phyloP scores from a whole-genome alignment of 2,113 vertebrate species.

The Tylochromis polylepis region DNA sequence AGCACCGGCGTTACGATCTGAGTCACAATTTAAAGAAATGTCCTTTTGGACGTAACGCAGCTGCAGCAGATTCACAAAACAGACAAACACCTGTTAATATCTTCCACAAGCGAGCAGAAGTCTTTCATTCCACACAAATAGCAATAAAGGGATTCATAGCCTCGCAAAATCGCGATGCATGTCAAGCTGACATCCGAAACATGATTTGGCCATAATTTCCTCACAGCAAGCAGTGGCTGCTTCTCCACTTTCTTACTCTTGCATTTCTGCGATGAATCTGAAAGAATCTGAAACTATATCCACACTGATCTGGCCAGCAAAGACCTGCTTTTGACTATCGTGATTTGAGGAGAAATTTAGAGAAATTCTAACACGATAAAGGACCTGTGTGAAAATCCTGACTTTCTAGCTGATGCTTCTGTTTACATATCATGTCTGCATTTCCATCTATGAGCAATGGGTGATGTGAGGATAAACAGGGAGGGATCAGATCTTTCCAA shows the following conservation, averaged over 20 bases:
- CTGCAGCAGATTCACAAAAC: conserved; percentile 62
- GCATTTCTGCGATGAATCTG: background rate
- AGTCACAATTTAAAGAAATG: conserved; percentile 19
- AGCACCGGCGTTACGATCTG: conserved; percentile 37
- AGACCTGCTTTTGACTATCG: accelerated
- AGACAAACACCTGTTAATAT: conserved; percentile 68
- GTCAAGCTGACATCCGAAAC: conserved; percentile 42
- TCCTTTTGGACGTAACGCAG: conserved; percentile 39
- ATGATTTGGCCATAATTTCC: conserved; percentile 15
- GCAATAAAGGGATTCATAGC: conserved; percentile 59
- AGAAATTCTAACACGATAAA: background rate
- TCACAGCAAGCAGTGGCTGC: background rate
- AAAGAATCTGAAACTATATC: background rate
- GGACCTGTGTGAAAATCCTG: background rate
- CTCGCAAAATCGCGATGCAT: conserved; percentile 26
- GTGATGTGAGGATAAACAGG: background rate
- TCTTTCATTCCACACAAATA: conserved; percentile 43
- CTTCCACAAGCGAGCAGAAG: conserved; percentile 23
- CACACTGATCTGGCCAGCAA: background rate
- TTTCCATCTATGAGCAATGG: background rate
- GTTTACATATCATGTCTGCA: background rate
- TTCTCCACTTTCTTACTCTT: background rate
- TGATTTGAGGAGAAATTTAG: background rate
- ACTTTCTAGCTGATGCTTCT: background rate
- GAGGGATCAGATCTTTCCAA: conserved; percentile 2